Percentiles rank a stretch among this genome's conserved stretches.
Evolutionary conservation across 2,888 invertebrate genomes (phyloP).

Genomic region (Oithona nana): DNA sequence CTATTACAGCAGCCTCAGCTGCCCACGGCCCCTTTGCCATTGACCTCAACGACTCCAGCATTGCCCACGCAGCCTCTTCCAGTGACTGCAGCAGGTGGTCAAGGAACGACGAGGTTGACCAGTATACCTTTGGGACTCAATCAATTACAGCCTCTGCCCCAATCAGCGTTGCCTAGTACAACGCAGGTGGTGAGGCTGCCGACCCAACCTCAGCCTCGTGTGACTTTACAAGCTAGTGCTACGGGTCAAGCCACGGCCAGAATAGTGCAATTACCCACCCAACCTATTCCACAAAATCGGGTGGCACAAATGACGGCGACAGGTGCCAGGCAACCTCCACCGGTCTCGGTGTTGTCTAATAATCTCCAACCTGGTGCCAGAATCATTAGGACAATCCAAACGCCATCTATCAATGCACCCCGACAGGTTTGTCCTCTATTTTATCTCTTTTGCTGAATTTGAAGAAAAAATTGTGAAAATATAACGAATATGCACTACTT

Average conservation of each 20-base stretch:
- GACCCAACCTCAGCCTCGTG: not conserved
- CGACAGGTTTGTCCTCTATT: slow-evolving; percentile 4
- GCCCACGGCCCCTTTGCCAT: not conserved
- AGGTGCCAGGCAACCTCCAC: not conserved
- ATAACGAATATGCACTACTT: too few species aligned
- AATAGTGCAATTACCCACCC: slow-evolving; percentile 14
- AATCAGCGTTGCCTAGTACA: not conserved
- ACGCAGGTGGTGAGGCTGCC: not conserved
- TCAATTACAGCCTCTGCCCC: not conserved
- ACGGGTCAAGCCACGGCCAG: not conserved
- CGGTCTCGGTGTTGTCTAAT: slow-evolving; percentile 2
- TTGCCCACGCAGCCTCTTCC: not conserved
- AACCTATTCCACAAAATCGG: slow-evolving; percentile 12
- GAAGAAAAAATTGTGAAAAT: not conserved
- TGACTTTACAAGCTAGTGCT: not conserved
- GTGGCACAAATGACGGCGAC: not conserved
- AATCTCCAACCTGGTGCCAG: not conserved
- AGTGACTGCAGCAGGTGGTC: too few species aligned
- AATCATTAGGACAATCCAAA: not conserved
- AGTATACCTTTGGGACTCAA: not conserved
- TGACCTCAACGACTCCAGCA: not conserved
- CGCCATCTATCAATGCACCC: not conserved
- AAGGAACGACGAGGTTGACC: not conserved
- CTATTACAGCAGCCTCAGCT: not conserved
- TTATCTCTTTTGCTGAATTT: not conserved